Conservation (phyloP, 2,113 vertebrate species). For the Apistogramma diplotaenia region DNA sequence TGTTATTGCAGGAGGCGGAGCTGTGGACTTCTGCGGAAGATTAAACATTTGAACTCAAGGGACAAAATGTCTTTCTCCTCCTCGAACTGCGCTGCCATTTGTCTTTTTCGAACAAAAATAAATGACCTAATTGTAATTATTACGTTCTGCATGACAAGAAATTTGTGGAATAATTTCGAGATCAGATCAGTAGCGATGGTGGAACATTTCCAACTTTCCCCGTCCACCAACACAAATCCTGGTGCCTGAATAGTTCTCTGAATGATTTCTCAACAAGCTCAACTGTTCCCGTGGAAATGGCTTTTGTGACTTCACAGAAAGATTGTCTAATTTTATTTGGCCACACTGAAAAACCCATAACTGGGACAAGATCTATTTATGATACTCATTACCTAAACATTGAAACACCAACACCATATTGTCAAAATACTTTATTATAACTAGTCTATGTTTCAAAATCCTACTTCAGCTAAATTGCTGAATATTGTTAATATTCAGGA, state of each 20-base stretch:
- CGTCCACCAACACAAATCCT: neutral
- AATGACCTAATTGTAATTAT: neutral
- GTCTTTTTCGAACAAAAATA: neutral
- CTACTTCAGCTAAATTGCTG: neutral
- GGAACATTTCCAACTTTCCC: neutral
- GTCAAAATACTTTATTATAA: neutral
- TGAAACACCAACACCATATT: neutral
- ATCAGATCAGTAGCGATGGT: neutral
- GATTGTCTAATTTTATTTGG: neutral
- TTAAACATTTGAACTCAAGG: neutral
- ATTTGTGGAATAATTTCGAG: neutral
- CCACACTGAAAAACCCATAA: neutral
- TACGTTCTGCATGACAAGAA: neutral
- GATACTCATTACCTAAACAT: neutral
- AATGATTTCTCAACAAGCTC: neutral
- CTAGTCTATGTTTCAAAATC: neutral
- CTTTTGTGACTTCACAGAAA: neutral
- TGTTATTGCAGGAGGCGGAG: neutral
- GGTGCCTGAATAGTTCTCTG: neutral
- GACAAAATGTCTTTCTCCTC: neutral
- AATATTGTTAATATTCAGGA: too few species aligned
- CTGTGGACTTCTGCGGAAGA: neutral
- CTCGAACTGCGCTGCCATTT: neutral
- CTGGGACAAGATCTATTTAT: neutral
- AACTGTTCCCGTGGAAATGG: neutral